Evolutionary conservation across 2,888 invertebrate species (phyloP).

Genomic region (Phaonia tiefii): DNA sequence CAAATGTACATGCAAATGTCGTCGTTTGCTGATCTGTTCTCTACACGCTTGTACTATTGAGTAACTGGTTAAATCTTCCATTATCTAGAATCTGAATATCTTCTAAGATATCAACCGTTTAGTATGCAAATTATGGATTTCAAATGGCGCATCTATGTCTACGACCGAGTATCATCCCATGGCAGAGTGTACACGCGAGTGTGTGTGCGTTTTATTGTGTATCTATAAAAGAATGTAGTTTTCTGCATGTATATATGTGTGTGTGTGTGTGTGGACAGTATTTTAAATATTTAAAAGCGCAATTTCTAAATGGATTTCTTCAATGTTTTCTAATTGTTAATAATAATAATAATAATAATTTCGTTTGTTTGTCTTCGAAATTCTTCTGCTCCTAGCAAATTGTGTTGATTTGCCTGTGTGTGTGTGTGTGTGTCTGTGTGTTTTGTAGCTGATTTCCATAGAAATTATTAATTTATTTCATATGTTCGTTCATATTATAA

Average conservation of each 20-base stretch:
- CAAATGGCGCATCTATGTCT: slow-evolving; percentile 64
- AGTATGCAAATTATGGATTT: slow-evolving; percentile 55
- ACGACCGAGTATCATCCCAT: slow-evolving; percentile 37
- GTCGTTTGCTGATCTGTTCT: not conserved
- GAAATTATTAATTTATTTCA: slow-evolving; percentile 48
- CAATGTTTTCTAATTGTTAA: slow-evolving; percentile 15
- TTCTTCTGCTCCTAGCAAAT: slow-evolving; percentile 1
- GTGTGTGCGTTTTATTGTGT: slow-evolving; percentile 6
- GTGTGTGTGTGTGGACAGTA: not conserved
- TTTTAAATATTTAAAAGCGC: slow-evolving; percentile 33
- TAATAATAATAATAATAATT: slow-evolving; percentile 16
- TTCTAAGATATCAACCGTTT: slow-evolving; percentile 42
- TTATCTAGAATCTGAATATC: not conserved
- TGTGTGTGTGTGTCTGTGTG: slow-evolving; percentile 14
- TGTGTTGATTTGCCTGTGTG: not conserved
- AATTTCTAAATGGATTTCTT: slow-evolving; percentile 38
- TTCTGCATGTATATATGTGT: not conserved
- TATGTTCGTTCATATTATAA: slow-evolving; percentile 45
- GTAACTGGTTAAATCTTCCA: not conserved
- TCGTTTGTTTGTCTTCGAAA: slow-evolving; percentile 34
- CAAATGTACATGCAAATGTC: not conserved
- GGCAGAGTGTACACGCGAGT: not conserved
- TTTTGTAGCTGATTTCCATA: slow-evolving; percentile 26
- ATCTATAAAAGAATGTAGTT: slow-evolving; percentile 22
- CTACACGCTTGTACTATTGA: not conserved